A percentile compares a stretch with the other conserved stretches of the same genome.
Conservation (phyloP, 2,888 invertebrate species). For the Volucella zonaria region DNA sequence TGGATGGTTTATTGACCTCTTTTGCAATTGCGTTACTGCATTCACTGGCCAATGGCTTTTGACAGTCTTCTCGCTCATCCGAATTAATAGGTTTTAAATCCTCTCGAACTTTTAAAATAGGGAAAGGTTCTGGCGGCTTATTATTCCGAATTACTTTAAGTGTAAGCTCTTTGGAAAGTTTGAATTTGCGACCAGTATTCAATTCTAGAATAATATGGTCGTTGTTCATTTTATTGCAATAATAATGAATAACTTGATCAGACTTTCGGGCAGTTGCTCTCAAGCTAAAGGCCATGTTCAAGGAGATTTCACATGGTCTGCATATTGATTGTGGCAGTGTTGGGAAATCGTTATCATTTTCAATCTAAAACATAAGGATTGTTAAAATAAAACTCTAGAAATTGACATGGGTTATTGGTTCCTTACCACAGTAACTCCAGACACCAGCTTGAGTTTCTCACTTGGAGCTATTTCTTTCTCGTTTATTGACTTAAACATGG, state of each 20-base stretch:
- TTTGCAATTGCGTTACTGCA: background rate
- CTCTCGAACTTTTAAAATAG: background rate
- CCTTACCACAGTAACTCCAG: slow-evolving; percentile 76
- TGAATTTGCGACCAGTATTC: slow-evolving; percentile 62
- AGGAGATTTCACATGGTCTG: slow-evolving; percentile 78
- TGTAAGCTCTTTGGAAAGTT: slow-evolving; percentile 58
- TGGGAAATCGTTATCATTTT: slow-evolving; percentile 59
- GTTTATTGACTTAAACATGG: slow-evolving; percentile 78
- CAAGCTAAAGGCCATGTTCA: slow-evolving; percentile 80
- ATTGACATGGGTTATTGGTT: background rate
- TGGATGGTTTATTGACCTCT: slow-evolving; percentile 18
- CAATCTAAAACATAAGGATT: background rate
- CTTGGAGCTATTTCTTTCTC: slow-evolving; percentile 79
- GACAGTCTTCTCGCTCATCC: slow-evolving; percentile 63
- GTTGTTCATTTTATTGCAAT: slow-evolving; percentile 71
- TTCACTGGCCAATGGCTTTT: slow-evolving; percentile 48
- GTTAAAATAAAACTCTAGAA: background rate
- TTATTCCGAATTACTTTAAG: slow-evolving; percentile 51
- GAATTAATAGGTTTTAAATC: background rate
- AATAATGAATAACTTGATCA: slow-evolving; percentile 77
- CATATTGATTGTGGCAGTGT: slow-evolving; percentile 79
- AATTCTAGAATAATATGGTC: slow-evolving; percentile 61
- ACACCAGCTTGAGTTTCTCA: slow-evolving; percentile 78
- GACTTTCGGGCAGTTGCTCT: slow-evolving; percentile 77
- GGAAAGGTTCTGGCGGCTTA: background rate